Evolutionary conservation across 2,888 invertebrate genomes (phyloP).

Genomic region (Orthonychiurus folsomi): DNA sequence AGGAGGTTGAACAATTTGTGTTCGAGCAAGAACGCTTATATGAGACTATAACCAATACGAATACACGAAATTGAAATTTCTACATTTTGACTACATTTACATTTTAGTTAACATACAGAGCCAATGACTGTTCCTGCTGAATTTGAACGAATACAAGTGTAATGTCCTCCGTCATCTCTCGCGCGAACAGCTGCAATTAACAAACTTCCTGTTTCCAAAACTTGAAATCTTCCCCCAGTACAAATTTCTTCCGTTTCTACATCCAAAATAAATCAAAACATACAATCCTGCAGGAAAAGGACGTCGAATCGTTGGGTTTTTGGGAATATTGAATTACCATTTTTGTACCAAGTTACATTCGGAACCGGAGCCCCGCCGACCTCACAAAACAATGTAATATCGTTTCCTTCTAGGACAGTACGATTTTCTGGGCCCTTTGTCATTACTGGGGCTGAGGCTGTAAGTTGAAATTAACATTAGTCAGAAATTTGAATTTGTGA

Average conservation of each 20-base stretch:
- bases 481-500: not conserved
- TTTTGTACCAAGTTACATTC: slow-evolving; percentile 82
- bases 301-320: not conserved
- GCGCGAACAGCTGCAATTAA: slow-evolving; percentile 75
- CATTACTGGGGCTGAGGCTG: slow-evolving; percentile 83
- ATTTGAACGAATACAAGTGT: slow-evolving; percentile 79
- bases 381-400: slow-evolving; percentile 76
- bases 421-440: slow-evolving; percentile 72
- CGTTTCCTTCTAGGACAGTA: slow-evolving; percentile 85
- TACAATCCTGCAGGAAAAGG: not conserved
- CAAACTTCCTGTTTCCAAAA: slow-evolving; percentile 76
- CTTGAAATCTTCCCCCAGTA: slow-evolving; percentile 67
- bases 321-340: slow-evolving; percentile 53
- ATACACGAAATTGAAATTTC: too few species aligned
- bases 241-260: slow-evolving; percentile 44
- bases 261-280: slow-evolving; percentile 8
- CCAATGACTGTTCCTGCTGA: slow-evolving; percentile 79
- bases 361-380: slow-evolving; percentile 86
- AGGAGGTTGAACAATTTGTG: slow-evolving; percentile 87
- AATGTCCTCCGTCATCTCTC: slow-evolving; percentile 70
- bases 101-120: too few species aligned
- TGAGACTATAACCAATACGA: too few species aligned
- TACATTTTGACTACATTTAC: too few species aligned
- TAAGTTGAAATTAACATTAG: slow-evolving; percentile 32
- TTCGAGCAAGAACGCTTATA: slow-evolving; percentile 59